Base-by-base conservation (phyloP, 1,140 invertebrate species). In the Liolophura sinensis region DNA sequence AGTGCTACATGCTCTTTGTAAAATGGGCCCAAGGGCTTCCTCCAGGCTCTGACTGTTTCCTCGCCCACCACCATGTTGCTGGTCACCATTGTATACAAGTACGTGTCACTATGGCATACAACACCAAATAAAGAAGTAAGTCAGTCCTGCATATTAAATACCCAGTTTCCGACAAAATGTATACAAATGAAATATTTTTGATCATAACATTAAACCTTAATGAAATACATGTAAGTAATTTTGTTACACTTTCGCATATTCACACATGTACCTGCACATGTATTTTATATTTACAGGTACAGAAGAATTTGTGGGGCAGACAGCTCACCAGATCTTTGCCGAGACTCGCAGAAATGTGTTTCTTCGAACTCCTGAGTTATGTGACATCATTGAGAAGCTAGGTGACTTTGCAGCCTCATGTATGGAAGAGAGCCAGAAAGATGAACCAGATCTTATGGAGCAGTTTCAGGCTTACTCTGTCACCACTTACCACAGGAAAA, bases 271-370 rank as follows among this genome's bases (percentile, higher is more conserved):
- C 9, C 1, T 52, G n/a, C 1, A 57, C 24, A 40, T 62, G 50
- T 66, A 60, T 63, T 55, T 54, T 61, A 40, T 31, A 15, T 54
- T 47, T 62, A 24, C 65, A 80, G 78, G 73, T 52, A 71, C 64
- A 5, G 71, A 71, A 56, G 72, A 77, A 25, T 79, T 78, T 58
- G 64, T 58, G 49, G 77, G 81, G 51, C 80, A 77, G 78, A 57
- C 78, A 18, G 47, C 58, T 52, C 77, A 80, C 57, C 71, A 79
- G 57, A 65, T 70, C 1, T 80, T 80, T 65, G 70, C 73, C n/a
- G 72, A 76, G 14, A 76, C 61, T 52, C 67, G 74, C 15, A 60
- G 73, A 15, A 62, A 75, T n/a, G 59, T 69, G 12, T 81, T 77
- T 68, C 64, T 82, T 11, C 63, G 60, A 18, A 69, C 75, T 24